These are phyloP conservation scores for Apantesis nais DNA, from an alignment of 2,888 invertebrate genomes.

Conservation along the genomic window DNA sequence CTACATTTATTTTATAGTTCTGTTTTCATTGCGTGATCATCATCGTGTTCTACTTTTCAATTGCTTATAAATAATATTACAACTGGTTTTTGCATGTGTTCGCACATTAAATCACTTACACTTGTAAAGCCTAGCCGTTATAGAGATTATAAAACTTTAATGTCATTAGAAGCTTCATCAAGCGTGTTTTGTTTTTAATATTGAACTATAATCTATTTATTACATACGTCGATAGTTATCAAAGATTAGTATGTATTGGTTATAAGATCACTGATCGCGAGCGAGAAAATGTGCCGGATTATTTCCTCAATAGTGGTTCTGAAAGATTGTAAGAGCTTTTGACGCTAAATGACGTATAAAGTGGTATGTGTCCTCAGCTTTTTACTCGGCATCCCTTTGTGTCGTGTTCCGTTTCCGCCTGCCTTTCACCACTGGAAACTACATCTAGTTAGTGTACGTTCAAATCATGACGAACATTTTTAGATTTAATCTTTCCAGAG, in stretches of 20 bases:
- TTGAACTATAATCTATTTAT: no score
- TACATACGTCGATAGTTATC: neutral
- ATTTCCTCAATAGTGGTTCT: conserved; percentile 10
- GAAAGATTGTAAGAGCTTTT: conserved; percentile 44
- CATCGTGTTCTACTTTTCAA: no score
- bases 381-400: conserved; percentile 58
- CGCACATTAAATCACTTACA: no score
- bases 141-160: no score
- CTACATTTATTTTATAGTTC: no score
- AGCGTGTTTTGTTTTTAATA: no score
- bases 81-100: no score
- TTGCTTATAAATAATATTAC: no score
- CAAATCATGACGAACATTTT: neutral
- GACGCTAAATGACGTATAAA: conserved; percentile 52
- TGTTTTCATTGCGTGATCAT: no score
- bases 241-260: neutral
- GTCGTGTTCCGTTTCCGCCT: conserved; percentile 58
- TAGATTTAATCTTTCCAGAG: neutral
- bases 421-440: conserved; percentile 50
- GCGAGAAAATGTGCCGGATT: neutral
- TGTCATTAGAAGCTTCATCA: no score
- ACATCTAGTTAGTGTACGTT: conserved; percentile 32
- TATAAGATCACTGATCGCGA: neutral
- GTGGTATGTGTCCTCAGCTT: conserved; percentile 58
- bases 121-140: no score